Conservation (phyloP, 1,140 invertebrate species). For the Dendrolimus kikuchii region DNA sequence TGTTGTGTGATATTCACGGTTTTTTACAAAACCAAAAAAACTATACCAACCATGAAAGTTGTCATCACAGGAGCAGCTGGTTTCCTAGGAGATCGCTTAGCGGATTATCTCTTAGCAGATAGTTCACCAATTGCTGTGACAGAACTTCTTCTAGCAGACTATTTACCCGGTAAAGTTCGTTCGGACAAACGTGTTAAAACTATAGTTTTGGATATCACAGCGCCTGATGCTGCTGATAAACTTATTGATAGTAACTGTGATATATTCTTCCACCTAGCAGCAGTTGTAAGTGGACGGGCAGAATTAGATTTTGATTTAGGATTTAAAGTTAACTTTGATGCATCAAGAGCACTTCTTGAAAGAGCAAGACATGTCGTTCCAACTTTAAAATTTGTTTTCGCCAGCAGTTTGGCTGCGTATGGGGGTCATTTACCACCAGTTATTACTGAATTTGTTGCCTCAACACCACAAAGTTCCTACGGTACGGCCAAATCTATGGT, state of each 20-base stretch:
- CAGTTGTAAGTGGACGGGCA: conserved; percentile 53
- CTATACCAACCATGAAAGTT: too few species aligned
- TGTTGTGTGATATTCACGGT: too few species aligned
- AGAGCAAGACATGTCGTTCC: conserved; percentile 25
- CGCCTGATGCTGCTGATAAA: conserved; percentile 18
- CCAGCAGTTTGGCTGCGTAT: conserved; percentile 45
- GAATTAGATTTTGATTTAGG: conserved; percentile 53
- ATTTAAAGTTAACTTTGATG: conserved; percentile 48
- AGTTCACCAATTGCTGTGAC: too few species aligned
- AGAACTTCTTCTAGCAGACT: too few species aligned
- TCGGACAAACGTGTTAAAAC: too few species aligned
- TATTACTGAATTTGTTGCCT: conserved; percentile 31
- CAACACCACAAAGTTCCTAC: conserved; percentile 49
- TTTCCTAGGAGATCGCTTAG: too few species aligned
- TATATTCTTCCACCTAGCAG: conserved; percentile 49
- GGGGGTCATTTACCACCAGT: conserved; percentile 41
- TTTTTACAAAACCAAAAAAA: too few species aligned
- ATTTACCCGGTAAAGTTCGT: too few species aligned
- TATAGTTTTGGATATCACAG: too few species aligned
- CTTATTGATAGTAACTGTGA: conserved; percentile 22
- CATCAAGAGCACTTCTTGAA: conserved; percentile 40
- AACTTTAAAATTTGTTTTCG: conserved; percentile 35
- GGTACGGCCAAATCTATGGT: conserved; percentile 49
- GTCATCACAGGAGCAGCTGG: too few species aligned
- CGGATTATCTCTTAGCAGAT: too few species aligned